Conservation (phyloP, 2,888 invertebrate genomes). For the Monopis laevigella region DNA sequence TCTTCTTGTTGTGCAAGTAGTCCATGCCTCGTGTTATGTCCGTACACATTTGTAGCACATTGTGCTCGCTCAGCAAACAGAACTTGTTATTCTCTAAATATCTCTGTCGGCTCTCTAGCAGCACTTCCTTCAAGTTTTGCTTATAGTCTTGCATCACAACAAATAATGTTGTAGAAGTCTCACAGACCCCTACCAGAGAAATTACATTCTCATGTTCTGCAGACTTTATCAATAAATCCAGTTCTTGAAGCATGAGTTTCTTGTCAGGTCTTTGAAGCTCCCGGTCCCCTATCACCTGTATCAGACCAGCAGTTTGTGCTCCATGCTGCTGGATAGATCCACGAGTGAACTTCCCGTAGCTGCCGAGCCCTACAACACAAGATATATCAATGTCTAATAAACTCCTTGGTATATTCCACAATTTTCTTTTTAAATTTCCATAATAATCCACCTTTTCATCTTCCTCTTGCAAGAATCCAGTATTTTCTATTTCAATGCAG, state of each 20-base stretch:
- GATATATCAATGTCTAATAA: slow-evolving; percentile 76
- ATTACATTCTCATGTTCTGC: slow-evolving; percentile 77
- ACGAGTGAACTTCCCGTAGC: slow-evolving; percentile 80
- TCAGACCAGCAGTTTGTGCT: slow-evolving; percentile 55
- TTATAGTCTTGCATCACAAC: slow-evolving; percentile 77
- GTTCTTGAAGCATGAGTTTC: slow-evolving; percentile 70
- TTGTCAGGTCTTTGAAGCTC: slow-evolving; percentile 62
- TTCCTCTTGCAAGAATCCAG: slow-evolving; percentile 80
- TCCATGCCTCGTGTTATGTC: slow-evolving; percentile 79
- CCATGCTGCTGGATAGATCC: slow-evolving; percentile 74
- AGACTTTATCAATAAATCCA: slow-evolving; percentile 75
- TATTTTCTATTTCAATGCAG: slow-evolving; percentile 82
- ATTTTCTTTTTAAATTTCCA: slow-evolving; percentile 76
- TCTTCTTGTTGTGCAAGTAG: slow-evolving; percentile 72
- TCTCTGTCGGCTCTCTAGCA: slow-evolving; percentile 67
- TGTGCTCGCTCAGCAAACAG: slow-evolving; percentile 69
- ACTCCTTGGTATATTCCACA: slow-evolving; percentile 78
- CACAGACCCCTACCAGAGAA: slow-evolving; percentile 80
- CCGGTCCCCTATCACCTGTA: slow-evolving; percentile 73
- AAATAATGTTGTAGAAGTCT: slow-evolving; percentile 78
- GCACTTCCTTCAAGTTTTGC: slow-evolving; percentile 74
- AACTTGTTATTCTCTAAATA: slow-evolving; percentile 52
- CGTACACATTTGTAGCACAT: slow-evolving; percentile 70
- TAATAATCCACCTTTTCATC: slow-evolving; percentile 75
- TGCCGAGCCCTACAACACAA: slow-evolving; percentile 76